Conservation (phyloP, 2,797 vertebrate species). For the Dryobates pubescens region DNA sequence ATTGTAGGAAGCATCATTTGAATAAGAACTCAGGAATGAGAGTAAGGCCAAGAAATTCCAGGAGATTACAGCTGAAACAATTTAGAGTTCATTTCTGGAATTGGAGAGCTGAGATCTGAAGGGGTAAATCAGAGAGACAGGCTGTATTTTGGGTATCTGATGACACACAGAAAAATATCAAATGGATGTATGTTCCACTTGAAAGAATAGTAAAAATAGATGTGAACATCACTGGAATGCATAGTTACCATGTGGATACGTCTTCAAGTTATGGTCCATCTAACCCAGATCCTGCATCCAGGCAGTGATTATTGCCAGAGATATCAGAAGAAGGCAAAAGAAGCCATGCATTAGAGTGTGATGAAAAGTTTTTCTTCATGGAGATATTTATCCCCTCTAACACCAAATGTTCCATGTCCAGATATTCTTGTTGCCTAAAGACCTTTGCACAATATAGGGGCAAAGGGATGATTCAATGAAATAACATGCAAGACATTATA, state of each 20-base stretch:
- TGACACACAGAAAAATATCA: background rate
- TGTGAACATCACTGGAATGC: background rate
- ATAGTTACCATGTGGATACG: background rate
- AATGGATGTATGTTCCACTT: background rate
- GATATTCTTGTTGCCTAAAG: background rate
- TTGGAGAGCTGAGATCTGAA: background rate
- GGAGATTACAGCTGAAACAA: background rate
- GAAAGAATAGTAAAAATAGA: background rate
- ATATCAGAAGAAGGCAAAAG: background rate
- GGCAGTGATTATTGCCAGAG: background rate
- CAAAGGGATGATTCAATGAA: background rate
- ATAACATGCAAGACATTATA: background rate
- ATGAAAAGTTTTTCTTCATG: background rate
- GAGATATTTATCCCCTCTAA: background rate
- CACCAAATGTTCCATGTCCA: background rate
- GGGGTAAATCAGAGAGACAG: accelerated
- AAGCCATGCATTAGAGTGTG: background rate
- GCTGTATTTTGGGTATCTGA: background rate
- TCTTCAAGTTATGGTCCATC: background rate
- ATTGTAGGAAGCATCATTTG: background rate
- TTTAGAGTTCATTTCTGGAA: background rate
- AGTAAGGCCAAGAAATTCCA: background rate
- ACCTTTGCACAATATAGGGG: background rate
- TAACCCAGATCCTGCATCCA: background rate
- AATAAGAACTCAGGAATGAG: background rate